Evolutionary conservation across 2,797 vertebrate genomes (phyloP), one percentile per base, ranked within the genome.

Genomic region (Cossypha polioptera): DNA sequence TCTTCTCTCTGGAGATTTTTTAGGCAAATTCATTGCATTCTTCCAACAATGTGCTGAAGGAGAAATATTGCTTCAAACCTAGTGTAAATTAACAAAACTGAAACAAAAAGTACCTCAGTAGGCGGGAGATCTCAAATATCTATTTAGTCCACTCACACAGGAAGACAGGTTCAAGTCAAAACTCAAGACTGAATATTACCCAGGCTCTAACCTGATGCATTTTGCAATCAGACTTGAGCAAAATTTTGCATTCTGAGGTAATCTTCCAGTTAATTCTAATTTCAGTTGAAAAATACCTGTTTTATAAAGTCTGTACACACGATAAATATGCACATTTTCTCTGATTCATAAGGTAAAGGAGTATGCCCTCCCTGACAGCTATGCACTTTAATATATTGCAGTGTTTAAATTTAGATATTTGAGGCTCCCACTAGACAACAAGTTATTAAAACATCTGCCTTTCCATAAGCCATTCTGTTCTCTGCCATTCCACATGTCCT

Each of bases 371-470:
- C 75, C 79, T 82, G 71, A 45, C 26, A 88, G n/a, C 76, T 67
- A 86, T n/a, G 35, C 92, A 92, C 93, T 95, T 96, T 96, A 96
- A 95, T 96, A 92, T 94, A 95, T 88, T 92, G 75, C 88, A 80
- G 83, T 95, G 95, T 97, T 97, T 97, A 97, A 97, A 97, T 97
- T 97, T 97, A 96, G 97, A 91, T 97, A 96, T 96, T 96, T 63
- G 81, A 97, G 61, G 71, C 92, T 97, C 97, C 96, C 95, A 81
- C 86, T 95, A 95, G 97, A 98, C 88, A 97, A 96, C 94, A 97
- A 92, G 91, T 98, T 98, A 98, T 98, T 98, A 98, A 98, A 98
- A 98, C 98, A 98, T 98, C 98, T 98, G 98, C 97, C 97, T 98
- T 98, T 97, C 97, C 97, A 97, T 96, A 94, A 97, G 96, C 97